A percentile compares a stretch with the other conserved stretches of the same genome.
Evolutionary conservation across 2,797 vertebrate genomes (phyloP).

Genomic region (Anguilla megastoma): DNA sequence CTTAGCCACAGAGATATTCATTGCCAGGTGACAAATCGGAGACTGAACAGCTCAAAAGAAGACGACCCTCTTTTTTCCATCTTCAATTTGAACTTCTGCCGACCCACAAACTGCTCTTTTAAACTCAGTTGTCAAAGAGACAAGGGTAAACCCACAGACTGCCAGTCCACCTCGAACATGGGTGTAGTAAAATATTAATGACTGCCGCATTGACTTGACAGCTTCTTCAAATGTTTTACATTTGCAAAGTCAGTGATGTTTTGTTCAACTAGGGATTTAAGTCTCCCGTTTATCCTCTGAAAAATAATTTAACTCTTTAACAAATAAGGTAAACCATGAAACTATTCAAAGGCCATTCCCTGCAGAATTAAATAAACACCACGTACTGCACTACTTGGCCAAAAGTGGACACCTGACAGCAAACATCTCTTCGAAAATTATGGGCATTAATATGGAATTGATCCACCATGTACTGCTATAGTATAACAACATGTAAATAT

Average conservation of each 20-base stretch:
- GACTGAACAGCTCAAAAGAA: not conserved
- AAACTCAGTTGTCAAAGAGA: not conserved
- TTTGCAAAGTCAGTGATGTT: not conserved
- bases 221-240: not conserved
- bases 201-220: not conserved
- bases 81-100: not conserved
- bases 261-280: not conserved
- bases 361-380: not conserved
- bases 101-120: not conserved
- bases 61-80: not conserved
- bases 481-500: too few species aligned
- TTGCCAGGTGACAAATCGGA: not conserved
- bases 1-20: slow-evolving; percentile 10
- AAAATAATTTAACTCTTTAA: not conserved
- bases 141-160: not conserved
- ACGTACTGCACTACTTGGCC: not conserved
- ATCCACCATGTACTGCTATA: too few species aligned
- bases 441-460: too few species aligned
- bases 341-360: not conserved
- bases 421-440: too few species aligned
- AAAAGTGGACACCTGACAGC: too few species aligned
- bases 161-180: not conserved
- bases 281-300: not conserved
- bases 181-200: not conserved
- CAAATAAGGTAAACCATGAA: not conserved